Conservation (phyloP, 35 echinoderm and acorn worm genomes). For the Amphiura filiformis region DNA sequence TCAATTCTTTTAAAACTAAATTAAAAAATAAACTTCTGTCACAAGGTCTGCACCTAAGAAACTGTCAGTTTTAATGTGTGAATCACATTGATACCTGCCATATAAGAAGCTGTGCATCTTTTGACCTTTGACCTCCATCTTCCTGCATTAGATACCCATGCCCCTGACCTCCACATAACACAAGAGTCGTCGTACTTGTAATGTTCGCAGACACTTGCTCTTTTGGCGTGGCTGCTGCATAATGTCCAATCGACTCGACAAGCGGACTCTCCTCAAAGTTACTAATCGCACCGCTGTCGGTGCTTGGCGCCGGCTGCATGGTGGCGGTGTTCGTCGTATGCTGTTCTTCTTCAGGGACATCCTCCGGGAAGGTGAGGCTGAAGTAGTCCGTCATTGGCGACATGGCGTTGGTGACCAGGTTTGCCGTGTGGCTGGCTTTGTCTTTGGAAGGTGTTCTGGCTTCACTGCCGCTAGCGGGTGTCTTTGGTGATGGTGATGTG, state of each 20-base stretch:
- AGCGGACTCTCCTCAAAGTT: constrained; percentile 26
- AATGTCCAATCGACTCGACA: neutral
- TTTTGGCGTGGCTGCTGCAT: constrained; percentile 18
- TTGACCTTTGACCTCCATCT: constrained; percentile 34
- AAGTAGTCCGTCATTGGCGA: constrained; percentile 96
- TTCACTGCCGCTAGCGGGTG: neutral
- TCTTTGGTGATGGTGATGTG: constrained; percentile 21
- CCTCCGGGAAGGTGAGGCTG: constrained; percentile 71
- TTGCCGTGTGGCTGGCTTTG: constrained; percentile 67
- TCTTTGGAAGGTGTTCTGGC: constrained; percentile 30
- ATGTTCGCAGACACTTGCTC: constrained; percentile 81
- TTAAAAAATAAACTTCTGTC: no score
- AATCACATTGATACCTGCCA: constrained; percentile 89
- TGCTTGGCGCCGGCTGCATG: constrained; percentile 45
- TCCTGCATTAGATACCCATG: constrained; percentile 80
- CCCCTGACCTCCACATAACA: constrained; percentile 87
- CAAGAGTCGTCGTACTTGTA: constrained; percentile 79
- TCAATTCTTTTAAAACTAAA: no score
- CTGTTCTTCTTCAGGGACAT: neutral
- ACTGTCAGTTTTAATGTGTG: no score
- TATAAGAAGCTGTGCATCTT: constrained; percentile 79
- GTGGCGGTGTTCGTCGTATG: constrained; percentile 8
- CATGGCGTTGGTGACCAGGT: constrained; percentile 83
- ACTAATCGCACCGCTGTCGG: constrained; percentile 18
- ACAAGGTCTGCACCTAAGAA: no score